Evolutionary conservation across 2,113 vertebrate genomes (phyloP), one percentile per base, ranked within the genome.

Genomic region (Labeo rohita): DNA sequence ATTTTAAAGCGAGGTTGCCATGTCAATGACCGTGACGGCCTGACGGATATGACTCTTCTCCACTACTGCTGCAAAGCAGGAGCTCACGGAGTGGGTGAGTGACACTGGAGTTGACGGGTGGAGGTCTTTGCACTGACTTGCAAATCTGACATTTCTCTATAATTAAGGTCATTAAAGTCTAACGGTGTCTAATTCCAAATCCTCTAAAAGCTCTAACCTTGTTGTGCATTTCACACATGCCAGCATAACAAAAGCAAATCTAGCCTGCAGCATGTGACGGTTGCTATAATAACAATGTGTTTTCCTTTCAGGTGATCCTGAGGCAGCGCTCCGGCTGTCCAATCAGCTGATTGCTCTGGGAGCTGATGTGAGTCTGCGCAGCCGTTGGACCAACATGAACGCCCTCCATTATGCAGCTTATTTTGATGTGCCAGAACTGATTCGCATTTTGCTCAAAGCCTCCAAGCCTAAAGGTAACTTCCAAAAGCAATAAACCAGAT

Each of bases 381-480:
- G 97, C 90, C 97, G 97, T 88, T 98, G 97, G 97, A 98, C 97
- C 86, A 97, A 97, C 94, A 98, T 98, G 97, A 98, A 97, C 2
- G 97, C 97, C 0, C 95, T 98, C 65, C 97, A 98, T 93, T 98
- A 98, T 0, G 97, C 97, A 0, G 97, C 97, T 1, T 98, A 98
- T 88, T 98, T 98, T 0, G 97, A 98, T 0, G 97, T 97, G 6
- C 97, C 97, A 0, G 96, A 97, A 70, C 95, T 98, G 8, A 96
- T 97, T 87, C 94, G 97, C 0, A 94, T 97, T 43, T 92, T 98
- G 75, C 95, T 98, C 13, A 97, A 96, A 88, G 93, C 95, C 0
- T 92, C 95, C 0, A 95, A 96, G 87, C 95, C 96, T 0, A 94
- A 95, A 95, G 97, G 97, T 97, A 56, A 90, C 47, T 36, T 7